Evolutionary conservation across 1,140 invertebrate species (phyloP), one percentile per base, ranked within the genome.

Genomic region (Neotoxoptera formosana): DNA sequence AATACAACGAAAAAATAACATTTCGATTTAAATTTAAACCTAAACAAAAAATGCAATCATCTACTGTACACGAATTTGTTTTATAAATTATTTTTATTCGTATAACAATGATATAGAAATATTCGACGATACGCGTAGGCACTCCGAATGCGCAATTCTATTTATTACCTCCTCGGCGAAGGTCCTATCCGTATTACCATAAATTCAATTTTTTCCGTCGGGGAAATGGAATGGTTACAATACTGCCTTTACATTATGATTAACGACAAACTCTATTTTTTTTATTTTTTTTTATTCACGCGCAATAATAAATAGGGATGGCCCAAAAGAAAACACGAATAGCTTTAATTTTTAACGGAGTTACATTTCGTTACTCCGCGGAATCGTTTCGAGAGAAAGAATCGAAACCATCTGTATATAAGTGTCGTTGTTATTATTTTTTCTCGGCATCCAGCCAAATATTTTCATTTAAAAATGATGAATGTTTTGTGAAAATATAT

Each of bases 391-490:
- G n/a, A 76, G n/a, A 14, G 60, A 76, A 76, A n/a, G 11, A n/a
- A n/a, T 76, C 60, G n/a, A 76, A n/a, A 76, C n/a, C 30, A 76
- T 76, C 60, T 76, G n/a, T n/a, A 67, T 53, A 23, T 7, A 53
- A 53, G 51, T 60, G 8, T n/a, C n/a, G 4, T 76, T 76, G n/a
- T 76, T 76, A 76, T n/a, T 76, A 67, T 67, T n/a, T 53, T 76
- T 17, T 76, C 30, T 76, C n/a, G n/a, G 14, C 60, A 34, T n/a
- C n/a, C 60, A n/a, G 14, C 60, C 14, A 34, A 76, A 76, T 76
- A n/a, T n/a, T 76, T 76, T 76, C 60, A 76, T 76, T 76, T 76
- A 76, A 76, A 76, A 76, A 76, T 76, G 60, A 76, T 76, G n/a
- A 76, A 76, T 76, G 60, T 76, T 20, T 76, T 17, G 14, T 4